These are phyloP conservation scores for Mormyrus lacerda DNA, from an alignment of 2,113 vertebrate genomes.

Conservation along the genomic window DNA sequence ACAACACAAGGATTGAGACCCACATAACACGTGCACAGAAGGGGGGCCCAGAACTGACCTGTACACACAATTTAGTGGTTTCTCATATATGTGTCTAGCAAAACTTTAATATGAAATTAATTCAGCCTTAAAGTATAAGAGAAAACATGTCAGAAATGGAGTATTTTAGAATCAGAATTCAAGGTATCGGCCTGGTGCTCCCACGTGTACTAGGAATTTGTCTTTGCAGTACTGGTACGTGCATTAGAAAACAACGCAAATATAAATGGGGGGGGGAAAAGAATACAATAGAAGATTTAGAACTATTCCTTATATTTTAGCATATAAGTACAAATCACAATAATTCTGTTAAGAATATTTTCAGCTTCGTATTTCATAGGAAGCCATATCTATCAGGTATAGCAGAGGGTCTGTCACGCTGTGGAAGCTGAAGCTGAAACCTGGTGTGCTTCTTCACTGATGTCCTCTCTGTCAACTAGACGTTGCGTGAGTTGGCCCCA, in stretches of 20 bases:
- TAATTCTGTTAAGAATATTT: not conserved
- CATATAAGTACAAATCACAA: not conserved
- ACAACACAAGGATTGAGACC: not conserved
- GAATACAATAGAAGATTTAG: not conserved
- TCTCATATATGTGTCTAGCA: not conserved
- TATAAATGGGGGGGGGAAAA: not conserved
- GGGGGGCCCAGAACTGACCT: not conserved
- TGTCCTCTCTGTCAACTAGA: not conserved
- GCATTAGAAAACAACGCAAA: not conserved
- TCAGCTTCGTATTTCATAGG: not conserved
- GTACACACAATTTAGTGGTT: not conserved
- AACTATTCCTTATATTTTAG: too few relatives aligned
- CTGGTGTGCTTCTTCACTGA: not conserved
- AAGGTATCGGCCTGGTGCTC: not conserved
- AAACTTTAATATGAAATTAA: not conserved
- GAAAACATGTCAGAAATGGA: not conserved
- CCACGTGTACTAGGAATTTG: not conserved
- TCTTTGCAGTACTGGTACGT: not conserved
- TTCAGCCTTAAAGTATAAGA: not conserved
- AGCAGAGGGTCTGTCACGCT: not conserved
- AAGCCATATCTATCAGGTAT: not conserved
- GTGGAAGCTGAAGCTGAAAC: not conserved
- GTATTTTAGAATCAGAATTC: not conserved
- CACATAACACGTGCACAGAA: not conserved
- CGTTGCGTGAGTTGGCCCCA: not conserved